Evolutionary conservation across 2,113 vertebrate genomes (phyloP), one percentile per base, ranked within the genome.

Genomic region (Phocoena sinus): DNA sequence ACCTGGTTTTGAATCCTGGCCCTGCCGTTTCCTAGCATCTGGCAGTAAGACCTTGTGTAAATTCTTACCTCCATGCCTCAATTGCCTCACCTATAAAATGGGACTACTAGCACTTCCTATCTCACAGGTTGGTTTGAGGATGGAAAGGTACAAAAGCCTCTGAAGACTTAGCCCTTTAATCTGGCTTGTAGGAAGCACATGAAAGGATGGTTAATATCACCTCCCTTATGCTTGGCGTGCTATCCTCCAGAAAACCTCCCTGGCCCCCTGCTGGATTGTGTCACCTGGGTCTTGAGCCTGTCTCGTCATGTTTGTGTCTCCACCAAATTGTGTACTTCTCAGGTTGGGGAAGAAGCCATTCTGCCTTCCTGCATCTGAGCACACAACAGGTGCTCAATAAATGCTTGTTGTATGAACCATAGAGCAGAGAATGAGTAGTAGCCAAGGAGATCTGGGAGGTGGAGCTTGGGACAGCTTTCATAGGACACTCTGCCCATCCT

Each of bases 201-300:
- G 1, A 67, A 41, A 50, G 28, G 77, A 63, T 28, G 13, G 88
- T 17, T 8, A 4, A 13, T 38, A 10, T 38, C 8, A 8, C 21
- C 70, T 71, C 53, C 84, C 21, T 71, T 9, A 17, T 2, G 20
- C 53, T 5, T 15, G 15, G 56, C 10, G 1, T 38, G 25, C 67
- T 47, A 73, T 60, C 38, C 77, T 67, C 25, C 36, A 62, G 76
- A n/a, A 20, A 33, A 67, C 50, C 50, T 38, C 38, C 3, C 44
- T 0, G 11, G 58, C 5, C 10, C 17, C 9, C 38, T 4, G 1
- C 7, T 3, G 26, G 73, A 28, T 1, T 15, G 38, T 62, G 83
- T 63, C 68, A 53, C 14, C 18, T 47, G 17, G 38, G 6, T 1
- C 2, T 18, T 6, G 70, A 5, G 2, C 36, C 93, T 62, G 50